Evolutionary conservation across 2,888 invertebrate species (phyloP), one percentile per base, ranked within the genome.

Genomic region (Epinotia ramella): DNA sequence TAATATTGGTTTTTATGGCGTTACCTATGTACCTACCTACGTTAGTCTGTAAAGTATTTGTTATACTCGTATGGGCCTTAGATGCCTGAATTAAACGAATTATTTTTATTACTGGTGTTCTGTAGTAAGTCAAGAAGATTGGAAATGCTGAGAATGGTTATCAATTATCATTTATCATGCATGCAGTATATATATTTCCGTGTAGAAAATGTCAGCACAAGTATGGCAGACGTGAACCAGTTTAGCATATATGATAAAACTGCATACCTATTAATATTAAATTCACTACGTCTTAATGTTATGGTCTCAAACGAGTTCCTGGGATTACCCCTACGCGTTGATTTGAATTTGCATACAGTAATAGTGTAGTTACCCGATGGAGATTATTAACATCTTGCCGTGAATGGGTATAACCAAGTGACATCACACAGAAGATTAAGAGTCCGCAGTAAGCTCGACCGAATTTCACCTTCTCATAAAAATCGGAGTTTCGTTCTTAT

Each of bases 341-440:
- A 68, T 56, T 20, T 59, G 16, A 40, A 59, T 68, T 68, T 49
- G 18, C 40, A 68, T 68, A 40, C 28, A 65, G 46, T 46, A 65
- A 65, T 57, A 68, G 44, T 20, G 16, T 44, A 40, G 20, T n/a
- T 33, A 46, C 59, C n/a, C 40, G 16, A 40, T 57, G 16, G 18
- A 33, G 12, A 66, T 28, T 56, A 66, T 18, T 18, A 28, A 53
- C 5, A 33, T 66, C 53, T 49, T 28, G 65, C 49, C 28, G 9
- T 28, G 65, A 46, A 24, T 24, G 24, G 24, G 2, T 46, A 49
- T 46, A 40, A 44, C 24, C 16, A 24, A 24, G 13, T 64, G 7
- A 64, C 64, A 46, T 24, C 16, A 16, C 7, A 28, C 13, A n/a
- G n/a, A n/a, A n/a, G n/a, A n/a, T n/a, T n/a, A n/a, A n/a, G n/a